phyloP scores from a whole-genome alignment of 2,888 invertebrate genomes.

The Hypomecis punctinalis region DNA sequence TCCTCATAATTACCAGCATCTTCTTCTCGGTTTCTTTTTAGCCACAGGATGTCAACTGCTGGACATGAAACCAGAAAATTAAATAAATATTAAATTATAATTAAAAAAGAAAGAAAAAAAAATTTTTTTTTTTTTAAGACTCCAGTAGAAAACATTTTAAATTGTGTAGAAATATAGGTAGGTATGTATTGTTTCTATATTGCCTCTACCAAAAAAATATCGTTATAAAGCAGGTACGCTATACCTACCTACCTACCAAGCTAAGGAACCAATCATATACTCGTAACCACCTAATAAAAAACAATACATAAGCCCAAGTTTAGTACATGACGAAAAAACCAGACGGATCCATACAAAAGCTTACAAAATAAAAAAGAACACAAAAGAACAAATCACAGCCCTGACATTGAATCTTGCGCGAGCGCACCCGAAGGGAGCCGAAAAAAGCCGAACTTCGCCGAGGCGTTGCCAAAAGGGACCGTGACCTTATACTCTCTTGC shows the following conservation, averaged over 20 bases:
- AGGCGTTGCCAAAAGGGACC: constrained; percentile 69
- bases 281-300: neutral
- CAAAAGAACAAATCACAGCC: constrained; percentile 59
- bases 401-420: constrained; percentile 57
- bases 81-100: no score
- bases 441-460: constrained; percentile 56
- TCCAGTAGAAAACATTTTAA: no score
- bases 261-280: neutral
- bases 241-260: neutral
- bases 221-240: no score
- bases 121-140: no score
- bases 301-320: constrained; percentile 6
- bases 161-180: no score
- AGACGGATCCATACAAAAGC: constrained; percentile 39
- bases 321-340: constrained; percentile 29
- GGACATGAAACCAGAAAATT: no score
- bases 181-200: no score
- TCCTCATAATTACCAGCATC: no score
- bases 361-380: constrained; percentile 35
- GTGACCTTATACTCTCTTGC: constrained; percentile 76
- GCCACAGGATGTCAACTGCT: no score
- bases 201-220: no score
- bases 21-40: no score
- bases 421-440: constrained; percentile 66
- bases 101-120: no score